Base-by-base conservation (phyloP, 2,888 invertebrate genomes). In the Hylaea fasciaria region DNA sequence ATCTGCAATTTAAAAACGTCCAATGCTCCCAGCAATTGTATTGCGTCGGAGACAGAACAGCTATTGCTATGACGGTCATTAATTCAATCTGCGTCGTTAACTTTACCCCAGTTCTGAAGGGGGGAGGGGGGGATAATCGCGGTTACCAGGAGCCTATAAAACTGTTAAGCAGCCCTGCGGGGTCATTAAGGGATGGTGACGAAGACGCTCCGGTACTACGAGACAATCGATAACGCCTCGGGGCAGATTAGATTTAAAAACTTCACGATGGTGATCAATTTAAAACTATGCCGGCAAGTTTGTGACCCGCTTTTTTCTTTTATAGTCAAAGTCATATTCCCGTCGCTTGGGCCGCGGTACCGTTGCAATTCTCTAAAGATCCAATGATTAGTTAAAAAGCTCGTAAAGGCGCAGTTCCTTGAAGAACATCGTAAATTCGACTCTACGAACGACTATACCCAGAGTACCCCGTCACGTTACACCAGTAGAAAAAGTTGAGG, bases 51-150 rank as follows among this genome's bases (percentile, higher is more conserved):
- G 48, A 58, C 57, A 57, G 57, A 44, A 50, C 48, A 56, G 53
- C 57, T 44, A 59, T 60, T 59, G 59, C 57, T 59, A 60, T 62
- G 54, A 41, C 48, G 54, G 56, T 55, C 65, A 59, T 65, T 62
- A 54, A 62, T 62, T 54, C 59, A 65, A 65, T 62, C 62, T 59
- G 59, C 47, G 62, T 56, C 62, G 57, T 62, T 65, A 65, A 57
- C 56, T 62, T 59, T 29, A 13, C 40, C 29, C 39, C 49, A 29
- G 14, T 43, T 53, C 12, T 8, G n/a, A 39, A 44, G 22, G 43
- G 28, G 28, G 10, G 44, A 28, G 44, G 12, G 29, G 41, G 50
- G 50, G 44, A 55, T 54, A 40, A 57, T 57, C 53, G 61, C 16
- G 58, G 58, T 39, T 39, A 39, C 13, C 17, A 46, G 29, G 13